Conservation (phyloP, 1,140 invertebrate species). For the Myzus persicae region DNA sequence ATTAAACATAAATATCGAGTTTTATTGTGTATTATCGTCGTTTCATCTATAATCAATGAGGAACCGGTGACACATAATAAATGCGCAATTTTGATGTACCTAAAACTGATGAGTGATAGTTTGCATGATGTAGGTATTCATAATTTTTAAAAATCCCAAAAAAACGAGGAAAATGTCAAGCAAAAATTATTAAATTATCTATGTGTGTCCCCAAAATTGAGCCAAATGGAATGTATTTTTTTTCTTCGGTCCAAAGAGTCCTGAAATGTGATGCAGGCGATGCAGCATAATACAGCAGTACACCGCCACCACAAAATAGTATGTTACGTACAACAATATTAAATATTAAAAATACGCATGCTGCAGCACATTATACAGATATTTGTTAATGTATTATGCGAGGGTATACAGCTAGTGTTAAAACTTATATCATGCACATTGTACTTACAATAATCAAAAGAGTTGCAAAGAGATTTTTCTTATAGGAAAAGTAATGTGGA, state of each 20-base stretch:
- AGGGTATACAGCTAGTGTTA: background rate
- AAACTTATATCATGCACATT: background rate
- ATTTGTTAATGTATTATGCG: background rate
- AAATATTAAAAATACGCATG: background rate
- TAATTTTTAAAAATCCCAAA: background rate
- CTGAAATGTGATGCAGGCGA: too few species aligned
- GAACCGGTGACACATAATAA: background rate
- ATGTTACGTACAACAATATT: background rate
- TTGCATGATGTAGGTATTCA: background rate
- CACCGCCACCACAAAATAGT: background rate
- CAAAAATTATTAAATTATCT: background rate
- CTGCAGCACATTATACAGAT: background rate
- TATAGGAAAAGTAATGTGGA: background rate
- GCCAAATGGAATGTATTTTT: background rate
- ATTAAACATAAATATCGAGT: background rate
- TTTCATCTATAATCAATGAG: background rate
- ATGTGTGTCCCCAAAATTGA: background rate
- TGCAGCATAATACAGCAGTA: background rate
- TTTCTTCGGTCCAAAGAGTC: background rate
- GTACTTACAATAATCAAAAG: conserved; percentile 31
- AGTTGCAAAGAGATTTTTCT: conserved; percentile 48
- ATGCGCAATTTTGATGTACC: background rate
- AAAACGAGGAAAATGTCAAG: background rate
- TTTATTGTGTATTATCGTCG: background rate
- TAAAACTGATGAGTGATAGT: background rate